These are phyloP conservation scores for Crocallis elinguaria DNA, from an alignment of 2,888 invertebrate species.

Conservation along the genomic window DNA sequence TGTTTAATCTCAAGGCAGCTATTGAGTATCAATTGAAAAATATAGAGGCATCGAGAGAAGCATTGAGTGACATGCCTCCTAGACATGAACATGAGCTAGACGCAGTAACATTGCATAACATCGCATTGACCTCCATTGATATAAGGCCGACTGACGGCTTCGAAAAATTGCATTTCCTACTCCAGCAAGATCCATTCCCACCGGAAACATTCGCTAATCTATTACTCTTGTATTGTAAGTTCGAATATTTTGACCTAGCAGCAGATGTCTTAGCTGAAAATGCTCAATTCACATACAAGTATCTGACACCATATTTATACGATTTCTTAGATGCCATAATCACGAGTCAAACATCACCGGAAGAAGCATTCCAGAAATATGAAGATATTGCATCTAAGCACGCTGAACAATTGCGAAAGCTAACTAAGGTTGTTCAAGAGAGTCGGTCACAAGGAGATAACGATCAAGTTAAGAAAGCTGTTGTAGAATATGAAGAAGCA, in stretches of 20 bases:
- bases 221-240: constrained; percentile 96
- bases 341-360: constrained; percentile 98
- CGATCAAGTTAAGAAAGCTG: constrained; percentile 93
- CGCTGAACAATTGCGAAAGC: constrained; percentile 94
- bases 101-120: constrained; percentile 98
- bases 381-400: constrained; percentile 97
- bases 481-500: constrained; percentile 96
- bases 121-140: constrained; percentile 96
- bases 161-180: constrained; percentile 92
- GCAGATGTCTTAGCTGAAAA: constrained; percentile 99
- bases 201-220: constrained; percentile 99
- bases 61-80: constrained; percentile 95
- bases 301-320: constrained; percentile 96
- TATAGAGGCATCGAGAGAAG: constrained; percentile 94
- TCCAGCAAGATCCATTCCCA: constrained; percentile 98
- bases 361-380: constrained; percentile 97
- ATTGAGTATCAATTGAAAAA: constrained; percentile 94
- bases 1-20: constrained; percentile 99
- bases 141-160: constrained; percentile 96
- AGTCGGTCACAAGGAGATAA: constrained; percentile 95
- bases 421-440: constrained; percentile 97
- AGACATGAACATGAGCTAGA: constrained; percentile 98
- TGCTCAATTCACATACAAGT: constrained; percentile 97
- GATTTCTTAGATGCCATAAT: constrained; percentile 98
- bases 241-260: constrained; percentile 98